Evolutionary conservation across 2,888 invertebrate genomes (phyloP).

Genomic region (Pseudeuparius sepicola): DNA sequence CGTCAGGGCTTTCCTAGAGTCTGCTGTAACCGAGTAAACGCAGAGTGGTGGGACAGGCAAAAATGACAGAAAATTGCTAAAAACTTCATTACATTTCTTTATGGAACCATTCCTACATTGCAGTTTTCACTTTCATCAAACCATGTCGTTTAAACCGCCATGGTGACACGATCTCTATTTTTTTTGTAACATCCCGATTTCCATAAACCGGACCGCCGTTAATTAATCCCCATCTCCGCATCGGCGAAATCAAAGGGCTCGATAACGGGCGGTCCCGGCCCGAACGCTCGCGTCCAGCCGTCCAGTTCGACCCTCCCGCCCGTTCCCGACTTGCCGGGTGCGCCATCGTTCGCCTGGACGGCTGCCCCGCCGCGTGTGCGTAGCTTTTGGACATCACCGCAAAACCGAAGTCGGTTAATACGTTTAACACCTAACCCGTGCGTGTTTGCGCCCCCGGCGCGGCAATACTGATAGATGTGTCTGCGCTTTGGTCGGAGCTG

Average conservation of each 20-base stretch:
- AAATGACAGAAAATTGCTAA: too few relatives aligned
- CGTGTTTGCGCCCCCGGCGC: constrained; percentile 18
- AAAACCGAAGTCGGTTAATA: constrained; percentile 39
- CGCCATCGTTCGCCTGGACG: constrained; percentile 23
- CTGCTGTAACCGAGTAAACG: too few relatives aligned
- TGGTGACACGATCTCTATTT: too few relatives aligned
- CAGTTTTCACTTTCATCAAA: too few relatives aligned
- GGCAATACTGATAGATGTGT: constrained; percentile 35
- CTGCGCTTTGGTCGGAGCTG: constrained; percentile 33
- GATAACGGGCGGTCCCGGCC: constrained; percentile 34
- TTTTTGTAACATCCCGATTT: too few relatives aligned
- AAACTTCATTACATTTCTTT: too few relatives aligned
- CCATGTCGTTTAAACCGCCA: too few relatives aligned
- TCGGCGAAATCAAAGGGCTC: constrained; percentile 35
- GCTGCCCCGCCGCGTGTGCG: constrained; percentile 29
- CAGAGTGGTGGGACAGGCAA: too few relatives aligned
- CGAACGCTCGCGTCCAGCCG: constrained; percentile 29
- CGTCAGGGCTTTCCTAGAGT: too few relatives aligned
- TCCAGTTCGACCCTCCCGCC: constrained; percentile 21
- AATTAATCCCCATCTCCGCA: too few relatives aligned
- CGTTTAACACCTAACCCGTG: constrained; percentile 37
- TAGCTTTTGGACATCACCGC: constrained; percentile 28
- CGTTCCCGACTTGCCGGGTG: constrained; percentile 14
- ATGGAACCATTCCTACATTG: too few relatives aligned
- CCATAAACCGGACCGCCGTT: too few relatives aligned